These are phyloP conservation scores for Temnothorax ravouxi DNA, from an alignment of 2,888 invertebrate species.

Conservation along the genomic window DNA sequence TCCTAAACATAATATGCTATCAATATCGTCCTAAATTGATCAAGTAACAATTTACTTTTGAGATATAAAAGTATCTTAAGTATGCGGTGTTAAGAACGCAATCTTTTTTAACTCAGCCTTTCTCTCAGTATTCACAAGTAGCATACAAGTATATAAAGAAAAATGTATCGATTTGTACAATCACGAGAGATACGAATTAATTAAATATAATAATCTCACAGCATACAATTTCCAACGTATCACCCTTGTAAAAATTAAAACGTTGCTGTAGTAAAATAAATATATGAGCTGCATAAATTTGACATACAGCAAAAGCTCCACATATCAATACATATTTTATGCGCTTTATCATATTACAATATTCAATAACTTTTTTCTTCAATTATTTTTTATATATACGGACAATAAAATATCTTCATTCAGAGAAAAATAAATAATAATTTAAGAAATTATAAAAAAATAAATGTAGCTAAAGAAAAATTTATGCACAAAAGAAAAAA, in stretches of 20 bases:
- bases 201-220: conserved; percentile 55
- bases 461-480: not conserved
- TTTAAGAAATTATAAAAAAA: conserved; percentile 4
- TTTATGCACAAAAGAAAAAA: not conserved
- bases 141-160: conserved; percentile 23
- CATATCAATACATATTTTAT: not conserved
- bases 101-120: conserved; percentile 3
- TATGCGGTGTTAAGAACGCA: conserved; percentile 11
- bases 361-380: not conserved
- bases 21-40: not conserved
- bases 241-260: conserved; percentile 65
- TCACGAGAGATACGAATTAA: conserved; percentile 1
- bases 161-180: conserved; percentile 43
- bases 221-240: conserved; percentile 65
- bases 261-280: conserved; percentile 48
- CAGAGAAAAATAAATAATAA: not conserved
- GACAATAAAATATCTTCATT: not conserved
- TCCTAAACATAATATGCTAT: conserved; percentile 9
- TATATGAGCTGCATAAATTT: conserved; percentile 67
- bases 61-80: not conserved
- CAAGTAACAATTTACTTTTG: conserved; percentile 19
- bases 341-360: not conserved
- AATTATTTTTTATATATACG: not conserved
- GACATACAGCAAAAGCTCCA: conserved; percentile 9
- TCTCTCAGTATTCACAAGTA: not conserved